phyloP scores from a whole-genome alignment of 1,140 invertebrate genomes.

The Mizuhopecten yessoensis region DNA sequence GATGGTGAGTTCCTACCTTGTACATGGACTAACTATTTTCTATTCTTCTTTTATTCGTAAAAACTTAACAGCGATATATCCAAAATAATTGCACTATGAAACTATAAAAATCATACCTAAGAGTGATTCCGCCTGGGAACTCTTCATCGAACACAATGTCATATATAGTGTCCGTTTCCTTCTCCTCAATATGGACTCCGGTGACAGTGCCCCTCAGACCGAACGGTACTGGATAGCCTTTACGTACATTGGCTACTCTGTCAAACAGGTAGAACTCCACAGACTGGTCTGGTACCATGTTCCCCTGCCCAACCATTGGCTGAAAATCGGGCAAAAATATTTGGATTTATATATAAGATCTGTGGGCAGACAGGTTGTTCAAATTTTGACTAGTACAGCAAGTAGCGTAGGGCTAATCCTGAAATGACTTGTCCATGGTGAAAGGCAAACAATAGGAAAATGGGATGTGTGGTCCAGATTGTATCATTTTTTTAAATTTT shows the following conservation, averaged over 20 bases:
- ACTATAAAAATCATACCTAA: conserved; percentile 77
- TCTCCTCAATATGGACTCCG: conserved; percentile 85
- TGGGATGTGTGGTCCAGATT: no score
- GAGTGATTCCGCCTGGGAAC: conserved; percentile 88
- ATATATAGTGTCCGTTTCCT: conserved; percentile 86
- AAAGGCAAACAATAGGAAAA: no score
- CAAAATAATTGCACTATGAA: no score
- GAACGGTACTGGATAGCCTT: conserved; percentile 90
- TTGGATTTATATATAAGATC: not conserved
- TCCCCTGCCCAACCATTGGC: conserved; percentile 75
- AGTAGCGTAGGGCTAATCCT: no score
- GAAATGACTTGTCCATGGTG: no score
- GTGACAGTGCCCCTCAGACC: conserved; percentile 93
- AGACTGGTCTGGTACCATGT: conserved; percentile 86
- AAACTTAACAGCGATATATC: no score
- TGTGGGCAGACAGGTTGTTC: not conserved
- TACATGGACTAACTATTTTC: no score
- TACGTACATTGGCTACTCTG: conserved; percentile 90
- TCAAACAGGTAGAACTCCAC: conserved; percentile 90
- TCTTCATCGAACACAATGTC: conserved; percentile 91
- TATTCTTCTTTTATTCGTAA: no score
- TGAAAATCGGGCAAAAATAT: conserved; percentile 62
- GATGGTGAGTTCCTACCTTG: no score
- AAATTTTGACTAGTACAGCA: no score
- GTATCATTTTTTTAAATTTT: no score